Percentiles rank a stretch among this genome's conserved stretches.
Conservation (phyloP, 2,888 invertebrate genomes). For the Diplolepis rosae region DNA sequence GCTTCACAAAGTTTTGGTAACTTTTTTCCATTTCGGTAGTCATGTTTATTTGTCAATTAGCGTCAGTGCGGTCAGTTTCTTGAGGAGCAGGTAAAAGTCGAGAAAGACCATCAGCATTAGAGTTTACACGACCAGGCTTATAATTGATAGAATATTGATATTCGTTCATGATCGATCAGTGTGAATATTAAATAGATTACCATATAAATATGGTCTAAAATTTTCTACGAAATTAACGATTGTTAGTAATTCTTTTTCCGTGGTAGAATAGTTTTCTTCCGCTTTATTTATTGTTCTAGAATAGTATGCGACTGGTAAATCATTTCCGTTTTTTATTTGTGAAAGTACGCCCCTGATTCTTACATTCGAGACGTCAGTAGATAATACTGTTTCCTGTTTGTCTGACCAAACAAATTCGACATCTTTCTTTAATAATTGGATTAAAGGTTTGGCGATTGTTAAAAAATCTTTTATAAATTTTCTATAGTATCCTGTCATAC, state of each 20-base stretch:
- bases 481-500: not conserved
- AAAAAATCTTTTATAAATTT: conserved; percentile 36
- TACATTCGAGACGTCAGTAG: conserved; percentile 35
- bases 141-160: conserved; percentile 9
- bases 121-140: conserved; percentile 19
- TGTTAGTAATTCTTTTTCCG: conserved; percentile 33
- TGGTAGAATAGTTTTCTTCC: conserved; percentile 34
- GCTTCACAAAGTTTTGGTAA: not conserved
- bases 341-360: conserved; percentile 31
- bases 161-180: conserved; percentile 30
- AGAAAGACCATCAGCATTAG: conserved; percentile 11
- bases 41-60: not conserved
- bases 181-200: conserved; percentile 16
- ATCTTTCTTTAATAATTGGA: conserved; percentile 36
- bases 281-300: conserved; percentile 29
- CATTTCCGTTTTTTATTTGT: too few species aligned
- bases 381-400: not conserved
- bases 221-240: not conserved
- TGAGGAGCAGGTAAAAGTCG: not conserved
- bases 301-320: conserved; percentile 29
- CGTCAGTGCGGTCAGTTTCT: not conserved
- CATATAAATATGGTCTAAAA: too few species aligned
- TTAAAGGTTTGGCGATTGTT: conserved; percentile 50
- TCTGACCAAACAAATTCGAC: conserved; percentile 37
- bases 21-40: not conserved